Conservation (phyloP, 2,888 invertebrate species). For the Ischnura elegans region DNA sequence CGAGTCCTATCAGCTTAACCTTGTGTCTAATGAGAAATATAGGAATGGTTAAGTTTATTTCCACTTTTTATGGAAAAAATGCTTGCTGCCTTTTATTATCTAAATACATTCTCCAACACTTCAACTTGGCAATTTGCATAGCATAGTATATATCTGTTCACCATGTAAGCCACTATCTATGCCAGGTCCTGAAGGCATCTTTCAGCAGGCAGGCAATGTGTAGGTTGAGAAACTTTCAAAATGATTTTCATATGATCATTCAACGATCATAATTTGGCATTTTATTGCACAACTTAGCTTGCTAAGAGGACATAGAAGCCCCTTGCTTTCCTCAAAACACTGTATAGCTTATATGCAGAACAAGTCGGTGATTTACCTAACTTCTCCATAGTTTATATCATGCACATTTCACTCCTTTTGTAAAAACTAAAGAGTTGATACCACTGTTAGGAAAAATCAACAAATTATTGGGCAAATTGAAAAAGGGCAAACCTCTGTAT, state of each 20-base stretch:
- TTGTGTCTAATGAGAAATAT: not conserved
- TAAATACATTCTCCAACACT: too few relatives aligned
- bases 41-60: not conserved
- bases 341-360: not conserved
- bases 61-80: not conserved
- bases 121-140: too few relatives aligned
- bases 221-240: not conserved
- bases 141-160: too few relatives aligned
- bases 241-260: not conserved
- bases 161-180: too few relatives aligned
- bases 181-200: not conserved
- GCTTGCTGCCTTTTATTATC: too few relatives aligned
- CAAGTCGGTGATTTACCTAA: too few relatives aligned
- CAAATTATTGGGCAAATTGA: not conserved
- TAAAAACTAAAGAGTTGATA: not conserved
- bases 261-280: not conserved
- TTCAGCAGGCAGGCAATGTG: not conserved
- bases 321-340: not conserved
- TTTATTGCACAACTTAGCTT: not conserved
- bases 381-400: not conserved
- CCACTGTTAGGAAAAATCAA: not conserved
- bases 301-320: not conserved
- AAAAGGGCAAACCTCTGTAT: not conserved
- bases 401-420: not conserved
- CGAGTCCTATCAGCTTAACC: not conserved